A percentile compares a stretch with the other conserved stretches of the same genome.
These are phyloP conservation scores for Myotis davidii DNA, from an alignment of 2,113 vertebrate genomes.

Conservation along the genomic window DNA sequence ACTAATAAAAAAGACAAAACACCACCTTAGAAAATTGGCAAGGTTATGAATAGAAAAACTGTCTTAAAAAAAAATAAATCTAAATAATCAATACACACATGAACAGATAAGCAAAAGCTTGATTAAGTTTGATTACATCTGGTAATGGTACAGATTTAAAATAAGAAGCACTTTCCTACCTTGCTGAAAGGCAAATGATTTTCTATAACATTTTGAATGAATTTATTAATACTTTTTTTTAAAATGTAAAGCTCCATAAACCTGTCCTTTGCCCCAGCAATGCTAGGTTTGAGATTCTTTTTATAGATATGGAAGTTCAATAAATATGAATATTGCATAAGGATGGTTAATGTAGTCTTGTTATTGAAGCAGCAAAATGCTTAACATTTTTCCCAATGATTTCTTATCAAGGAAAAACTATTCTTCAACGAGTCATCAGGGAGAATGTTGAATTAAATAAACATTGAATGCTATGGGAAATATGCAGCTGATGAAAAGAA, in stretches of 20 bases:
- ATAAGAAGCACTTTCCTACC: not conserved
- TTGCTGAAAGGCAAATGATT: not conserved
- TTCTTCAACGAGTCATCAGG: not conserved
- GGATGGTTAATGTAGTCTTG: not conserved
- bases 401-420: not conserved
- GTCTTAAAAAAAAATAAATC: slow-evolving; percentile 12
- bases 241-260: not conserved
- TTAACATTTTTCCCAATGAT: not conserved
- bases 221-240: not conserved
- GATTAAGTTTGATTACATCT: not conserved
- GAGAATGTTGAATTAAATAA: not conserved
- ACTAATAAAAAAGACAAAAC: not conserved
- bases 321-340: not conserved
- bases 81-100: not conserved
- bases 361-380: not conserved
- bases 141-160: not conserved
- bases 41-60: not conserved
- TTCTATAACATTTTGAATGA: not conserved
- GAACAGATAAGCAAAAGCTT: not conserved
- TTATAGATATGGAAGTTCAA: not conserved
- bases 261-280: not conserved
- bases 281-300: not conserved
- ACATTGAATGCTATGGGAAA: not conserved
- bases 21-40: not conserved
- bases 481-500: not conserved